Conservation (phyloP, 2,113 vertebrate genomes). For the Cavia porcellus region DNA sequence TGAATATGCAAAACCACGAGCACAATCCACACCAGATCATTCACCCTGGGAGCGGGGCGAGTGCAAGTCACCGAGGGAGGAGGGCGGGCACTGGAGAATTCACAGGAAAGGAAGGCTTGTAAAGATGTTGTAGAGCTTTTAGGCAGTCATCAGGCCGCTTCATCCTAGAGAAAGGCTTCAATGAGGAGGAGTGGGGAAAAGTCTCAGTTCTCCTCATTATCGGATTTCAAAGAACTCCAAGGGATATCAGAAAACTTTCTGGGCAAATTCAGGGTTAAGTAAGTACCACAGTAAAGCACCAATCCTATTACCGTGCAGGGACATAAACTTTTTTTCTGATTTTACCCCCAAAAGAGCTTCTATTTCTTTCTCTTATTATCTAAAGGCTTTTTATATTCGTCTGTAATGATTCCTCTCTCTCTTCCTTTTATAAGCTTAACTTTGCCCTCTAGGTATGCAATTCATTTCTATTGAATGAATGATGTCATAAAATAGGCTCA, state of each 20-base stretch:
- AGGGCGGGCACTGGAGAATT: neutral
- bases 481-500: neutral
- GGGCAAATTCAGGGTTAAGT: neutral
- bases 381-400: neutral
- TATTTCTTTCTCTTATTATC: neutral
- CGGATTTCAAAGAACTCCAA: slow-evolving; percentile 35
- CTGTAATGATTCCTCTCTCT: neutral
- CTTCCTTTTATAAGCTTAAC: neutral
- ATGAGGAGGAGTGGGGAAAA: neutral
- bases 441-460: neutral
- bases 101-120: neutral
- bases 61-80: neutral
- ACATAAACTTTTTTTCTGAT: neutral
- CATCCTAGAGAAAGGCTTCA: slow-evolving; percentile 48
- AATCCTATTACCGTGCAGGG: neutral
- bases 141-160: slow-evolving; percentile 61
- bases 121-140: neutral
- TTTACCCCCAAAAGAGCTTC: neutral
- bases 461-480: neutral
- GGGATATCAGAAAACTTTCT: neutral
- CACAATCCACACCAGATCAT: neutral
- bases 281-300: neutral
- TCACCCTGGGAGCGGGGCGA: neutral
- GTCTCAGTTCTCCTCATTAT: neutral
- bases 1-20: neutral